These are phyloP conservation scores for Streblospio benedicti DNA, from an alignment of 1,140 invertebrate species.

Conservation along the genomic window DNA sequence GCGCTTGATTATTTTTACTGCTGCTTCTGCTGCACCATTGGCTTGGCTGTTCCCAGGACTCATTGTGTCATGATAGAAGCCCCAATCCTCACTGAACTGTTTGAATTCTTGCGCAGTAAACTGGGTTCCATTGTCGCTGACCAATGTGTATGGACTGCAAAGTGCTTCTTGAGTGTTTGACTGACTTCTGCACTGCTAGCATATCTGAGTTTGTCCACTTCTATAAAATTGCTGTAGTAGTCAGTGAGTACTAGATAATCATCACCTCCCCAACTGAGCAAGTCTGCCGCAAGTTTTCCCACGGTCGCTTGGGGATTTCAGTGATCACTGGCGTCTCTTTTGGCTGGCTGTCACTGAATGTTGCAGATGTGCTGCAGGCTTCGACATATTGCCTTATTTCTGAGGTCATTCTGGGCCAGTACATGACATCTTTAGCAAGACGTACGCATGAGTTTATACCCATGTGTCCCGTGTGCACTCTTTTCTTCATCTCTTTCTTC, in stretches of 20 bases:
- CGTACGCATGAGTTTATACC: neutral
- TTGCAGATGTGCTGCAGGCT: conserved; percentile 2
- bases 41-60: too few relatives aligned
- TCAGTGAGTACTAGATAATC: neutral
- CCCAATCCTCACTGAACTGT: conserved; percentile 19
- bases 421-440: neutral
- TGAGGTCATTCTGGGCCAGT: conserved; percentile 6
- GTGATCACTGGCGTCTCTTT: neutral
- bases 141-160: conserved; percentile 21
- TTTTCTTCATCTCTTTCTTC: conserved; percentile 2
- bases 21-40: too few relatives aligned
- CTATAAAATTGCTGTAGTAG: conserved; percentile 6
- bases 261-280: neutral
- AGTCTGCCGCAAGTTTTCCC: conserved; percentile 1
- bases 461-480: neutral
- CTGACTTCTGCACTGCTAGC: neutral
- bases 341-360: neutral
- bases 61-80: conserved; percentile 25
- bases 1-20: too few relatives aligned
- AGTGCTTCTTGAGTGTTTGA: conserved; percentile 14
- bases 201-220: neutral
- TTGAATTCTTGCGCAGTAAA: conserved; percentile 23
- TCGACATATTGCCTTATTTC: neutral
- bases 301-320: neutral
- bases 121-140: conserved; percentile 26